A percentile compares a stretch with the other conserved stretches of the same genome.
These are phyloP conservation scores for Sigmodon hispidus DNA, from an alignment of 2,113 vertebrate genomes.

Conservation along the genomic window DNA sequence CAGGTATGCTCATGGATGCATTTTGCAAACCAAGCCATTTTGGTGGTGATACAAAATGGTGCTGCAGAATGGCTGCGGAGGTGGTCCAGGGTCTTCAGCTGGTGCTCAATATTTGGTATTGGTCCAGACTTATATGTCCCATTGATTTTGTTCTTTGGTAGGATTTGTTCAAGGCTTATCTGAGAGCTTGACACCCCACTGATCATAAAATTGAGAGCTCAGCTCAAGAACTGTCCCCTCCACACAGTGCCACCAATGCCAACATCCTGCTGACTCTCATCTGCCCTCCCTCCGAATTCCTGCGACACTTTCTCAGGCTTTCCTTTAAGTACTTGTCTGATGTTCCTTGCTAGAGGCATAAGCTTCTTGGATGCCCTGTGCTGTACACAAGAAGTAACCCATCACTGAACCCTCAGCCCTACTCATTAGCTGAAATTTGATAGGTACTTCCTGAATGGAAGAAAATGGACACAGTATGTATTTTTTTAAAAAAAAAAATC, in stretches of 20 bases:
- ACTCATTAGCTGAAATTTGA: background rate
- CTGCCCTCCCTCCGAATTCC: background rate
- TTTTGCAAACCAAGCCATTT: conserved; percentile 44
- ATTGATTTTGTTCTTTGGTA: background rate
- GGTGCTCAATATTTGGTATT: conserved; percentile 13
- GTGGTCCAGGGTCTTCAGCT: conserved; percentile 61
- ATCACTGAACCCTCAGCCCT: background rate
- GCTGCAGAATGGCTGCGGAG: background rate
- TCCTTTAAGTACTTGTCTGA: background rate
- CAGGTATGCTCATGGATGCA: conserved; percentile 55
- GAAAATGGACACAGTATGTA: background rate
- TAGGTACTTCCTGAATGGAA: background rate
- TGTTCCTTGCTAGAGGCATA: background rate
- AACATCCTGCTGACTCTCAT: background rate
- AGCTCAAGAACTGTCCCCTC: conserved; percentile 67
- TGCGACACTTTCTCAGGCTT: background rate
- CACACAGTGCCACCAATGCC: conserved; percentile 9
- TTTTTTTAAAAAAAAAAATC: background rate
- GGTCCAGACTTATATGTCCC: background rate
- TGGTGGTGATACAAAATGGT: background rate
- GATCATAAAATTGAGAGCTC: conserved; percentile 33
- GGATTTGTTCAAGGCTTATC: background rate
- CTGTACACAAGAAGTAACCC: background rate
- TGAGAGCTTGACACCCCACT: background rate
- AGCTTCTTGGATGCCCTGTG: background rate